phyloP scores from a whole-genome alignment of 2,888 invertebrate genomes.

The Zootermopsis nevadensis region DNA sequence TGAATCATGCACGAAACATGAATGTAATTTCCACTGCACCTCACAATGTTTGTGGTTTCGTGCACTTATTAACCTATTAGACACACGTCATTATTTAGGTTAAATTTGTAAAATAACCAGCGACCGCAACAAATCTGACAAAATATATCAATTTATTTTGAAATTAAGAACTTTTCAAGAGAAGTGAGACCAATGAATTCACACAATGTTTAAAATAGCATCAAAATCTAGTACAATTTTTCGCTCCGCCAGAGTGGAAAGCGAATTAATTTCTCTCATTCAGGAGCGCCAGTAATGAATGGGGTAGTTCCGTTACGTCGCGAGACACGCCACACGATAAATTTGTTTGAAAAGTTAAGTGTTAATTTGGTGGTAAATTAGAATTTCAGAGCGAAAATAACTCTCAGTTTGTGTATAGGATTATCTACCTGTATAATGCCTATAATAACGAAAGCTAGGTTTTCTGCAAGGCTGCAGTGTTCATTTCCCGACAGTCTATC shows the following conservation, averaged over 20 bases:
- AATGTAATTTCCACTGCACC: neutral
- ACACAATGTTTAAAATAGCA: neutral
- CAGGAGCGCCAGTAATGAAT: neutral
- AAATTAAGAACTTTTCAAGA: neutral
- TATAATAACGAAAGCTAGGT: too few species aligned
- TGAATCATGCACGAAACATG: neutral
- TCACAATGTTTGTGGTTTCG: neutral
- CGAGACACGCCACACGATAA: neutral
- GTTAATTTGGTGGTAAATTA: conserved; percentile 27
- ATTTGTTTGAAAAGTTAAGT: conserved; percentile 13
- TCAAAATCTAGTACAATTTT: conserved; percentile 8
- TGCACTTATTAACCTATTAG: too few species aligned
- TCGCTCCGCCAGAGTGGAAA: neutral
- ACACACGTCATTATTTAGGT: too few species aligned
- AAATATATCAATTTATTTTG: neutral
- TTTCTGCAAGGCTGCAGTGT: neutral
- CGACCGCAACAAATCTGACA: neutral
- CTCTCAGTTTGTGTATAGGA: neutral
- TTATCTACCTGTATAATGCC: neutral
- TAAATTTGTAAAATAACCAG: neutral
- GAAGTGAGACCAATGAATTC: neutral
- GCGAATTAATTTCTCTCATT: conserved; percentile 26
- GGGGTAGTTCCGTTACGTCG: neutral
- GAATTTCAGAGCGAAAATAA: neutral
- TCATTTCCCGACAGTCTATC: neutral